Conservation (phyloP, 2,797 vertebrate genomes). For the Luscinia megarhynchos region DNA sequence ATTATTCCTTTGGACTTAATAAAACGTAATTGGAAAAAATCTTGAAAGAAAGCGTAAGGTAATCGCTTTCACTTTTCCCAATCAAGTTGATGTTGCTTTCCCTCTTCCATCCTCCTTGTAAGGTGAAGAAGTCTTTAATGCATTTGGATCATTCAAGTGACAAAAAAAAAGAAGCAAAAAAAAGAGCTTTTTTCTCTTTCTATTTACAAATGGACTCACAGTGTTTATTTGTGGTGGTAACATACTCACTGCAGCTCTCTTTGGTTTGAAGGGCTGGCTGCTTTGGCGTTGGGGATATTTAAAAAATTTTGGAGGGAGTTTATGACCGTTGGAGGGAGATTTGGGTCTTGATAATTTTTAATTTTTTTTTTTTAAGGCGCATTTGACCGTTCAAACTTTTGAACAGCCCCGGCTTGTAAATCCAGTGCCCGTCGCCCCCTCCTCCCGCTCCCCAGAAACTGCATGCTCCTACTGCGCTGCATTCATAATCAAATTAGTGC, state of each 20-base stretch:
- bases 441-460: constrained; percentile 57
- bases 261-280: background rate
- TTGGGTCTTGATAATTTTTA: background rate
- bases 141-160: constrained; percentile 6
- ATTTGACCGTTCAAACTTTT: constrained; percentile 73
- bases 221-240: constrained; percentile 57
- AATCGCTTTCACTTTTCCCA: constrained; percentile 42
- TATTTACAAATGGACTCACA: constrained; percentile 47
- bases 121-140: constrained; percentile 70
- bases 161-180: too few species aligned
- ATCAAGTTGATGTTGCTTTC: constrained; percentile 54
- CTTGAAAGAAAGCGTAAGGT: constrained; percentile 49
- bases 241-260: background rate
- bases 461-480: constrained; percentile 68
- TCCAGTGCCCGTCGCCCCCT: constrained; percentile 33
- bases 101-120: constrained; percentile 25
- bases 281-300: accelerated
- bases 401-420: constrained; percentile 57
- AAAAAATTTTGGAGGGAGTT: accelerated
- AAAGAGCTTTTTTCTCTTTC: background rate
- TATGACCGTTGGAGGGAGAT: background rate
- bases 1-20: constrained; percentile 81
- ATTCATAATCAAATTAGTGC: constrained; percentile 81
- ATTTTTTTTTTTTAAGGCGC: background rate
- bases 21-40: constrained; percentile 77